phyloP scores from a whole-genome alignment of 2,797 vertebrate species.

The Peromyscus eremicus region DNA sequence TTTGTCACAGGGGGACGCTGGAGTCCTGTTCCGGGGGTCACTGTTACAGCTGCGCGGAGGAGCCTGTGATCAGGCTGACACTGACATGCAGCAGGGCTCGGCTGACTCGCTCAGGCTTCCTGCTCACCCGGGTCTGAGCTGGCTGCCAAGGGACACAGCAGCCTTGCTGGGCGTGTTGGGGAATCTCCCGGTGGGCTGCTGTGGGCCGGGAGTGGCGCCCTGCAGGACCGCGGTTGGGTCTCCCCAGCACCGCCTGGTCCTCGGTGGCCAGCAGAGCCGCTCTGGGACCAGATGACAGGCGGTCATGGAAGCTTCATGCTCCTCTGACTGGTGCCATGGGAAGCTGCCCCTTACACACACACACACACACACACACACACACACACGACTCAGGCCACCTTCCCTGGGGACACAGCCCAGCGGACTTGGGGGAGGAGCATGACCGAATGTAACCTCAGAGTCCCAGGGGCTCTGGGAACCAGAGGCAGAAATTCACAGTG shows the following conservation, averaged over 20 bases:
- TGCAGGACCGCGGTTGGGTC: not conserved
- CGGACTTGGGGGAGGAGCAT: not conserved
- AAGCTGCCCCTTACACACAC: not conserved
- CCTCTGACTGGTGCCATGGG: not conserved
- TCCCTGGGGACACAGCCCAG: not conserved
- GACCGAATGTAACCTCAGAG: not conserved
- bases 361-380: not conserved
- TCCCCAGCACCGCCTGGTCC: not conserved
- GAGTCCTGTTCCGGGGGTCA: not conserved
- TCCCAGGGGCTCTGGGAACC: not conserved
- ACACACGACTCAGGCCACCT: not conserved
- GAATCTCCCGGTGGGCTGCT: too few relatives aligned
- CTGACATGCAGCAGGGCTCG: too few relatives aligned
- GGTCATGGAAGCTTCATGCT: not conserved
- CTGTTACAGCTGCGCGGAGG: not conserved
- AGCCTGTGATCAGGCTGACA: not conserved
- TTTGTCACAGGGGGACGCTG: not conserved
- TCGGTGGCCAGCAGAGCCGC: not conserved
- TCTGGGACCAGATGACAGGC: rapidly evolving
- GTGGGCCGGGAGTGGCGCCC: not conserved
- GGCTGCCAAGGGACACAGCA: not conserved
- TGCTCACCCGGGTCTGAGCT: not conserved
- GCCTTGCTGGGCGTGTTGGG: not conserved
- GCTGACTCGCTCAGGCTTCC: not conserved
- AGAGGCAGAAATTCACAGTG: not conserved